Conservation (phyloP, 2,888 invertebrate genomes). For the Drosophila histrio region DNA sequence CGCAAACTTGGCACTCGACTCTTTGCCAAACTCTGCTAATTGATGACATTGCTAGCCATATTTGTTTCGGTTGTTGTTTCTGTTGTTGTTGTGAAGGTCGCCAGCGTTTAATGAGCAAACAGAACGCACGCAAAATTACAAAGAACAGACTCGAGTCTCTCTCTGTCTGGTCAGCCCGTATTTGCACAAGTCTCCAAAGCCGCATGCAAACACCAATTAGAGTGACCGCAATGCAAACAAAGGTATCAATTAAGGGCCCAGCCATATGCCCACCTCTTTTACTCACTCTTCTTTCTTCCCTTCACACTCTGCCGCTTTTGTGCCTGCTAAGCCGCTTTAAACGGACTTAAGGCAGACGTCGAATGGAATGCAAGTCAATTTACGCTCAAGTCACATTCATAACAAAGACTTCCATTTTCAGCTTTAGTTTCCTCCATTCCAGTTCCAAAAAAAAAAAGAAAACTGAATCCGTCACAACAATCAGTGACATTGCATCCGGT, state of each 20-base stretch:
- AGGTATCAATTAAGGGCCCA: slow-evolving; percentile 75
- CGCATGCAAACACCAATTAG: slow-evolving; percentile 80
- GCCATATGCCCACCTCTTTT: slow-evolving; percentile 7
- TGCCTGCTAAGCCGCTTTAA: slow-evolving; percentile 18
- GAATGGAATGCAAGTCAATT: slow-evolving; percentile 48
- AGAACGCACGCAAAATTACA: slow-evolving; percentile 79
- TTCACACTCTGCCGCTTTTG: not conserved
- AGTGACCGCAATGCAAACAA: slow-evolving; percentile 78
- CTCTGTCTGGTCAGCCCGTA: slow-evolving; percentile 65
- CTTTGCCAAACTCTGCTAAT: slow-evolving; percentile 63
- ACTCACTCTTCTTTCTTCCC: not conserved
- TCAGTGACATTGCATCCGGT: slow-evolving; percentile 70
- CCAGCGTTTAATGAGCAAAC: slow-evolving; percentile 80
- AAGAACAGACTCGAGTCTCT: slow-evolving; percentile 47
- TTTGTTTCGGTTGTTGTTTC: slow-evolving; percentile 20
- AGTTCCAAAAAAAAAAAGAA: too few relatives aligned
- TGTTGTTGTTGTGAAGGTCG: slow-evolving; percentile 28
- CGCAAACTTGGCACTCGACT: slow-evolving; percentile 67
- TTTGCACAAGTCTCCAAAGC: slow-evolving; percentile 77
- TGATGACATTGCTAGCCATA: slow-evolving; percentile 60
- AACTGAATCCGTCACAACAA: slow-evolving; percentile 65
- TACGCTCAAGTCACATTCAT: slow-evolving; percentile 27
- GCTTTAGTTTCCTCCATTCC: not conserved
- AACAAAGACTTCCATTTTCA: slow-evolving; percentile 9
- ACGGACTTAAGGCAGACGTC: slow-evolving; percentile 3